Evolutionary conservation across 2,888 invertebrate genomes (phyloP).

Genomic region (Agrochola litura): DNA sequence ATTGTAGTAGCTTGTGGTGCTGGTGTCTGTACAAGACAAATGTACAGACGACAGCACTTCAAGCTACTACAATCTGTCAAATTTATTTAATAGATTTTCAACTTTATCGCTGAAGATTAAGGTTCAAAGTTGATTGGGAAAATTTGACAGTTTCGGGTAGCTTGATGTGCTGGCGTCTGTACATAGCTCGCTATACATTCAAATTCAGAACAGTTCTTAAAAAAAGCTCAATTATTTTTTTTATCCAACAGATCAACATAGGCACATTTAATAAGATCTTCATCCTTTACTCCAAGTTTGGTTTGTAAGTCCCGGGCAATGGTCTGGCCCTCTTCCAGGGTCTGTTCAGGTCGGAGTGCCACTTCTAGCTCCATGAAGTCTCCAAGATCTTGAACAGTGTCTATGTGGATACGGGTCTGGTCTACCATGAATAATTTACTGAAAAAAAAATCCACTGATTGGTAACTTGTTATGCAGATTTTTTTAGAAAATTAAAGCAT

Average conservation of each 20-base stretch:
- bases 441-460: conserved; percentile 56
- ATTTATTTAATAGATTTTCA: no score
- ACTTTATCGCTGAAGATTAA: no score
- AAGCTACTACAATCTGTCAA: no score
- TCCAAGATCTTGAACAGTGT: conserved; percentile 95
- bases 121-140: no score
- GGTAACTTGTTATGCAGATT: neutral
- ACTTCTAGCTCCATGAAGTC: conserved; percentile 97
- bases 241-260: conserved; percentile 93
- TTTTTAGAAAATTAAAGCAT: neutral
- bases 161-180: no score
- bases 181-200: neutral
- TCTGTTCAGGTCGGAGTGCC: conserved; percentile 92
- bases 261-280: conserved; percentile 93
- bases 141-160: no score
- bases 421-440: conserved; percentile 94
- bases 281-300: conserved; percentile 91
- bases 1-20: no score
- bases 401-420: conserved; percentile 97
- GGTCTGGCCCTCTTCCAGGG: conserved; percentile 92
- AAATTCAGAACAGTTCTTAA: neutral
- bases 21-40: no score
- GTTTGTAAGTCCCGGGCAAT: conserved; percentile 93
- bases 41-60: no score
- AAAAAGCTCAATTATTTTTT: conserved; percentile 51